Evolutionary conservation across 2,113 vertebrate genomes (phyloP), one percentile per base, ranked within the genome.

Genomic region (Dasyornis broadbenti): DNA sequence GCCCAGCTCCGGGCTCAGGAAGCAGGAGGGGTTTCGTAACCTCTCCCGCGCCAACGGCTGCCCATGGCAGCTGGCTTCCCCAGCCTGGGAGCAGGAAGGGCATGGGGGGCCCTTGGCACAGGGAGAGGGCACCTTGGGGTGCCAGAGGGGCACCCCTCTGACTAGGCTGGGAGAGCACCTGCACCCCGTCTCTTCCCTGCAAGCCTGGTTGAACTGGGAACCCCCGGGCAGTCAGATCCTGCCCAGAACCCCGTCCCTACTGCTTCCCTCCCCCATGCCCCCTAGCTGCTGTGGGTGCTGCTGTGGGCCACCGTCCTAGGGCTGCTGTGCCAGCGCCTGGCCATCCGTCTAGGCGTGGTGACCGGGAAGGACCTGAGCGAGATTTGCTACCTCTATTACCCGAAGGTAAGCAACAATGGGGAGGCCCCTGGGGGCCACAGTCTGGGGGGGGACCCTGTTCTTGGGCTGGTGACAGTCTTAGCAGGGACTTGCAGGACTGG

Each of bases 211-310:
- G 59, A 54, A 42, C 76, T 17, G 59, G 37, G 28, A 28, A 52
- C 7, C n/a, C 10, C 31, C 0, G 8, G 28, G 50, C 0, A 0
- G 59, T 10, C 0, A 0, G 26, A 49, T 65, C 40, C 59, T 50
- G 42, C 37, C 40, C 1, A 0, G 33, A 14, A 4, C 57, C 15
- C 65, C 59, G 64, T 19, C 15, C 28, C 30, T 20, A 20, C 61
- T 40, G 33, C 31, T n/a, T 23, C 31, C 6, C 28, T 40, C 30
- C 30, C 27, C 45, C 39, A 57, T 63, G 16, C 44, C 52, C 45
- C 21, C 28, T 96, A 98, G 98, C 92, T 98, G 75, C 96, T 98
- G 66, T 98, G 98, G 98, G 98, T 98, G 52, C 97, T 98, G 76
- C 95, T 98, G 5, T 98, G 98, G 96, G 98, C 98, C 81, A 98